A percentile compares a stretch with the other conserved stretches of the same genome.
Conservation (phyloP, 2,888 invertebrate species). For the Leptopterna dolabrata region DNA sequence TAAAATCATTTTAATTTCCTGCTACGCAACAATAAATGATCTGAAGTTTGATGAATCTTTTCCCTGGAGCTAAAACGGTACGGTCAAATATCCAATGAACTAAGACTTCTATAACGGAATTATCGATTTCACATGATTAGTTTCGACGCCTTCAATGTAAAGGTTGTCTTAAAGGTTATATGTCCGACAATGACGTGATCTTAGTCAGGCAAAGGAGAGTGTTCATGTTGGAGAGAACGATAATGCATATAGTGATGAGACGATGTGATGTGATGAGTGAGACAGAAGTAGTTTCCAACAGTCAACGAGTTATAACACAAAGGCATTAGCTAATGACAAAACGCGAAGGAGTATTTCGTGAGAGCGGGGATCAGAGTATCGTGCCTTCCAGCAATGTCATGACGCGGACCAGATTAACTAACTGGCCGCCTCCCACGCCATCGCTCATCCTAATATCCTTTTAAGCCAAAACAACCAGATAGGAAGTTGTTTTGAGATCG, state of each 20-base stretch:
- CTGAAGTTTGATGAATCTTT: too few species aligned
- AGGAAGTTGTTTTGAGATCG: not conserved
- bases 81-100: too few species aligned
- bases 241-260: not conserved
- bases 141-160: not conserved
- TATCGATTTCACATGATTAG: not conserved
- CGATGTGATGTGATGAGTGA: not conserved
- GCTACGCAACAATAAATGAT: too few species aligned
- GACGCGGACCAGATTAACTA: not conserved
- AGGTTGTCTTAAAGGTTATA: not conserved
- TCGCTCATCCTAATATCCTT: conserved; percentile 4
- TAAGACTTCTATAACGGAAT: too few species aligned
- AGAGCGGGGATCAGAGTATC: not conserved
- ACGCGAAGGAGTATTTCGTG: not conserved
- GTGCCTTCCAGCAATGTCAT: not conserved
- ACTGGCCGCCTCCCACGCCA: not conserved
- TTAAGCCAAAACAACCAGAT: not conserved
- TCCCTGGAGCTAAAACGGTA: too few species aligned
- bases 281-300: not conserved
- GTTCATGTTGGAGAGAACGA: not conserved
- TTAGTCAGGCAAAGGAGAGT: not conserved
- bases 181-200: not conserved
- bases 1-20: too few species aligned
- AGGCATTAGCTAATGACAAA: conserved; percentile 48
- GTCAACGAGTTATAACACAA: conserved; percentile 15